These are phyloP conservation scores for Malurus elegans DNA, from an alignment of 2,113 vertebrate species.

Conservation along the genomic window DNA sequence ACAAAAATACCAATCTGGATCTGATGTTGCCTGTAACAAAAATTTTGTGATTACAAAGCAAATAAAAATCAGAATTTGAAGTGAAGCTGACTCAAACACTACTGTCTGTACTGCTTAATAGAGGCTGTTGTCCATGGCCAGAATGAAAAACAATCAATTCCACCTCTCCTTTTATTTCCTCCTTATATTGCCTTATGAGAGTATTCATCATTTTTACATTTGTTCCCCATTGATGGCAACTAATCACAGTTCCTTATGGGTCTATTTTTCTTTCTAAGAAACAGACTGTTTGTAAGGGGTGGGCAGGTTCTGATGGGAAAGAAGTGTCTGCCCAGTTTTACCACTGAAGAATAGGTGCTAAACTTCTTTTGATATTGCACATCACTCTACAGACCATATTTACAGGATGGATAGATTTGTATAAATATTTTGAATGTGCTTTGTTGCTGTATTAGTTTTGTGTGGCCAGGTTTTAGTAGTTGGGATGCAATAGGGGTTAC, in stretches of 20 bases:
- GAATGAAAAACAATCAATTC: not conserved
- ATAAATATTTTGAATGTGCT: not conserved
- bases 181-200: not conserved
- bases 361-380: not conserved
- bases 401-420: not conserved
- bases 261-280: not conserved
- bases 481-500: not conserved
- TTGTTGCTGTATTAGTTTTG: not conserved
- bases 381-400: not conserved
- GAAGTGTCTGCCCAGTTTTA: not conserved
- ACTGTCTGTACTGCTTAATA: not conserved
- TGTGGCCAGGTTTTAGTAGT: not conserved
- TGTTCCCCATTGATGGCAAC: not conserved
- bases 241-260: not conserved
- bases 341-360: not conserved
- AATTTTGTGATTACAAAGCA: not conserved
- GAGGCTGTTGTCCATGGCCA: not conserved
- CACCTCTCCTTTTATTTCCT: not conserved
- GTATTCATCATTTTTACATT: not conserved
- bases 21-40: not conserved
- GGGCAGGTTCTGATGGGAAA: not conserved
- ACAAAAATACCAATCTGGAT: not conserved
- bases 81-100: not conserved
- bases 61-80: slow-evolving; percentile 7
- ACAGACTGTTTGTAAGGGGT: not conserved